Evolutionary conservation across 2,113 vertebrate genomes (phyloP).

Genomic region (Reinhardtius hippoglossoides): DNA sequence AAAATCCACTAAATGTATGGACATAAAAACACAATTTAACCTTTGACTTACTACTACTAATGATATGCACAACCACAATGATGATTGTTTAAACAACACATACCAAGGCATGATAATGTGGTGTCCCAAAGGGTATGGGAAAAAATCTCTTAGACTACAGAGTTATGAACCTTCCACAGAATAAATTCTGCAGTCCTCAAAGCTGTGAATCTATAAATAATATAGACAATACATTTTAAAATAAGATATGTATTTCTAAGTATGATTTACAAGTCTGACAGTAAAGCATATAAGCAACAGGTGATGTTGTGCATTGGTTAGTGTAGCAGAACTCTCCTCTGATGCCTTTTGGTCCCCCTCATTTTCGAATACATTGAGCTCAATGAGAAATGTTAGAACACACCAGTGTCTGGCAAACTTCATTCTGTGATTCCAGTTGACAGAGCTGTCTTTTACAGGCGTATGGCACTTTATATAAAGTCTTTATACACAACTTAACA

Average conservation of each 20-base stretch:
- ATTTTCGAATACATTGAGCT: neutral
- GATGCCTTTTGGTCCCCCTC: neutral
- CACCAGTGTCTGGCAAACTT: neutral
- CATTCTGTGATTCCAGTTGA: neutral
- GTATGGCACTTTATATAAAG: neutral
- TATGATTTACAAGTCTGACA: too few relatives aligned
- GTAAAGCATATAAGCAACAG: too few relatives aligned
- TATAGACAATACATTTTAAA: too few relatives aligned
- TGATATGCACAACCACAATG: too few relatives aligned
- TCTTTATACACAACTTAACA: neutral
- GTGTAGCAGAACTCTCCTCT: neutral
- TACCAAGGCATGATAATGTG: too few relatives aligned
- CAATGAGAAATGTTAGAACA: neutral
- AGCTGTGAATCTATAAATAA: conserved; percentile 16
- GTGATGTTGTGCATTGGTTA: too few relatives aligned
- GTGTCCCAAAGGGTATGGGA: too few relatives aligned
- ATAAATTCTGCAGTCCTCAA: neutral
- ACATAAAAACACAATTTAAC: too few relatives aligned
- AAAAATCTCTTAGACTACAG: neutral
- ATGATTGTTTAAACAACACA: too few relatives aligned
- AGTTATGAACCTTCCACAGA: conserved; percentile 3
- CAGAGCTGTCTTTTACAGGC: neutral
- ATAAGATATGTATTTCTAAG: too few relatives aligned
- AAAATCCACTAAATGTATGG: too few relatives aligned
- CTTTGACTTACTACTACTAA: too few relatives aligned